A percentile compares a stretch with the other conserved stretches of the same genome.
Evolutionary conservation across 2,797 vertebrate genomes (phyloP).

Genomic region (Sitta carolinensis): DNA sequence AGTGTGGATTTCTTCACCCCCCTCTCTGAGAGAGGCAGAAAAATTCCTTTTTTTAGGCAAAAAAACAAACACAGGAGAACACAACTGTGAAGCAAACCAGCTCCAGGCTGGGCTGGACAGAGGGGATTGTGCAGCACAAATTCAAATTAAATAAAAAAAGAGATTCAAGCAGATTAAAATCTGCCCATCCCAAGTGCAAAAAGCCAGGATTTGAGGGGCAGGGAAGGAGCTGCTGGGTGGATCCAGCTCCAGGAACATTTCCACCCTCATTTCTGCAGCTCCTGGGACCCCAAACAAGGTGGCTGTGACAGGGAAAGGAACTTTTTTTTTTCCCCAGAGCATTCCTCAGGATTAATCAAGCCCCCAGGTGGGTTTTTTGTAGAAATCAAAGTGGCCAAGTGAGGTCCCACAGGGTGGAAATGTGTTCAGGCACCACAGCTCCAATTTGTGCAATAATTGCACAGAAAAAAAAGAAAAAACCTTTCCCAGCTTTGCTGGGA

Average conservation of each 20-base stretch:
- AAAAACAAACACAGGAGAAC: neutral
- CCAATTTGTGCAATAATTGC: neutral
- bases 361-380: neutral
- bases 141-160: too few species aligned
- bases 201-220: neutral
- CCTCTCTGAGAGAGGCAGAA: neutral
- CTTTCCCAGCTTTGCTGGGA: neutral
- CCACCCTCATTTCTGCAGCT: neutral
- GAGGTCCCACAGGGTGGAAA: accelerated
- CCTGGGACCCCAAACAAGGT: too few species aligned
- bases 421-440: neutral
- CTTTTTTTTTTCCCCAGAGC: neutral
- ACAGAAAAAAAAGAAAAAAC: neutral
- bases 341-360: accelerated
- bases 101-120: neutral
- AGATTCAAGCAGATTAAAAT: too few species aligned
- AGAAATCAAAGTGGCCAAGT: neutral
- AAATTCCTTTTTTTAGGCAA: neutral
- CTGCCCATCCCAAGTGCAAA: neutral
- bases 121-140: neutral
- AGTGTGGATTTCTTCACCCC: neutral
- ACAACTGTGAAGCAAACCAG: neutral
- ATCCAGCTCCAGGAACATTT: neutral
- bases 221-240: neutral
- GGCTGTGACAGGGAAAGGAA: neutral